Percentiles rank a stretch among this genome's conserved stretches.
phyloP scores from a whole-genome alignment of 2,888 invertebrate species.

The Andrena camellia region DNA sequence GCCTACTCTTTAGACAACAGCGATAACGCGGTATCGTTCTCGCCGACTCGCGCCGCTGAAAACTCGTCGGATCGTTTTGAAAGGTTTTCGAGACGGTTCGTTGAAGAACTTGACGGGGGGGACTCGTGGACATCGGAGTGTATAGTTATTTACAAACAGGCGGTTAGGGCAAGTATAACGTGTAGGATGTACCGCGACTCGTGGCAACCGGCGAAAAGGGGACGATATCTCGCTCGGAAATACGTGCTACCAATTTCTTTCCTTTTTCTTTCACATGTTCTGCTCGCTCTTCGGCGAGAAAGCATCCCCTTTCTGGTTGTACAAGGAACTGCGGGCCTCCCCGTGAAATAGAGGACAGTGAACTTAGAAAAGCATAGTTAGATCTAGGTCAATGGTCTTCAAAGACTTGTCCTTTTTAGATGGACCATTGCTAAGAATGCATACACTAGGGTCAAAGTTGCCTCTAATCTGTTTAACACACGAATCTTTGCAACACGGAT shows the following conservation, averaged over 20 bases:
- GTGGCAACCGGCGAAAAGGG: background rate
- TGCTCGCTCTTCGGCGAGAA: too few species aligned
- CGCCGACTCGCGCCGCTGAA: slow-evolving; percentile 40
- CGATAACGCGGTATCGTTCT: slow-evolving; percentile 24
- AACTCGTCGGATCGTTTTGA: slow-evolving; percentile 20
- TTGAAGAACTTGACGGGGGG: background rate
- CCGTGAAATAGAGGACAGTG: too few species aligned
- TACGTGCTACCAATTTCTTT: too few species aligned
- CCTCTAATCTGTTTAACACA: background rate
- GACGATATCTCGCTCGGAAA: too few species aligned
- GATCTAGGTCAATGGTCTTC: background rate
- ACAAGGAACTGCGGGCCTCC: too few species aligned
- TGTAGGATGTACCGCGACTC: background rate
- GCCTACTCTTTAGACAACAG: slow-evolving; percentile 65
- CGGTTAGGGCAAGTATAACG: background rate
- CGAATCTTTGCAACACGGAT: background rate
- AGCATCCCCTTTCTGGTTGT: too few species aligned
- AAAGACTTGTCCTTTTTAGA: background rate
- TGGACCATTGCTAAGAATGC: background rate
- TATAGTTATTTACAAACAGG: slow-evolving; percentile 41
- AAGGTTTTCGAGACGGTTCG: background rate
- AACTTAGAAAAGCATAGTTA: too few species aligned
- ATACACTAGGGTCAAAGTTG: background rate
- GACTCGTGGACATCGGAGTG: background rate
- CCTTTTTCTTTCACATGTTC: too few species aligned